These are phyloP conservation scores for Teleopsis dalmanni DNA, from an alignment of 1,140 invertebrate species.

Conservation along the genomic window DNA sequence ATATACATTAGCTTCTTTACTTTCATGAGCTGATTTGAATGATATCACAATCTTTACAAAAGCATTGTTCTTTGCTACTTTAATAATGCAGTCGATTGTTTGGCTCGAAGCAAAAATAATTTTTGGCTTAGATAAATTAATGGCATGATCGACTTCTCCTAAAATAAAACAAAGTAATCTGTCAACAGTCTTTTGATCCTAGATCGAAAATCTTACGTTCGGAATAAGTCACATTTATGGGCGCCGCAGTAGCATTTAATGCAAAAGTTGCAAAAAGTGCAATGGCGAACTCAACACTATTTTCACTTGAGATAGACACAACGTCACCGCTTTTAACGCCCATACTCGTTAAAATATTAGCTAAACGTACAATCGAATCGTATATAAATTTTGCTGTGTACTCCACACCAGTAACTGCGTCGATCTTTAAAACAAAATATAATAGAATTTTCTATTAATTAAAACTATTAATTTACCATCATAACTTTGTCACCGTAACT, in stretches of 20 bases:
- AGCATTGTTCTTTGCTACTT: conserved; percentile 43
- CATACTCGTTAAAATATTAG: conserved; percentile 41
- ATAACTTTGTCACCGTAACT: conserved; percentile 11
- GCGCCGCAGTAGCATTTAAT: conserved; percentile 51
- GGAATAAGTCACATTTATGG: conserved; percentile 54
- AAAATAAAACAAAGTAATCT: conserved; percentile 21
- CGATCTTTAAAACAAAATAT: too few species aligned
- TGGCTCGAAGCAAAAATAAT: conserved; percentile 57
- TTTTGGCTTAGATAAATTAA: conserved; percentile 59
- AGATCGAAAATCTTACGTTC: conserved; percentile 43
- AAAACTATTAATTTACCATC: too few species aligned
- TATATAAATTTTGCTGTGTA: conserved; percentile 43
- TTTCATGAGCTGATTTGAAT: conserved; percentile 40
- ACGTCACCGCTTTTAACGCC: conserved; percentile 49
- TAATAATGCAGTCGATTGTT: conserved; percentile 44
- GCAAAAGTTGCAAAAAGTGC: conserved; percentile 48
- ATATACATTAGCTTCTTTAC: conserved; percentile 20
- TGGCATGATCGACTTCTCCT: conserved; percentile 58
- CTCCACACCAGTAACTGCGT: conserved; percentile 44
- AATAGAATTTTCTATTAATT: too few species aligned
- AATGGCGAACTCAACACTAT: conserved; percentile 50
- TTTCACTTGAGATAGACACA: conserved; percentile 54
- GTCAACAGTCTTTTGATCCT: neutral
- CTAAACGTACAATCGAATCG: conserved; percentile 44
- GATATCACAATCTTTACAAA: conserved; percentile 46